phyloP scores from a whole-genome alignment of 2,888 invertebrate genomes.

The Dione vanillae region DNA sequence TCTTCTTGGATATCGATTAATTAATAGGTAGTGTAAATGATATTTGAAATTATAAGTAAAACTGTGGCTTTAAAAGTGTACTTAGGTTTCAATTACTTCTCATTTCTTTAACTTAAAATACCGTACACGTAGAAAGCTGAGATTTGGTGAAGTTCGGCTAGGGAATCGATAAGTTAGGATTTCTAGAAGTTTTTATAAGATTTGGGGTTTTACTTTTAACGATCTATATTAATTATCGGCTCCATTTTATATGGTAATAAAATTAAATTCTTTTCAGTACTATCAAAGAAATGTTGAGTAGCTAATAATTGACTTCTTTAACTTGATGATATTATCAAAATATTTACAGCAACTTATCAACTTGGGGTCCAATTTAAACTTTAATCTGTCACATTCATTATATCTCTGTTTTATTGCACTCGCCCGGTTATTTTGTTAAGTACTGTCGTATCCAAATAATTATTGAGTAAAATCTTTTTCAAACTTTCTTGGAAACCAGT shows the following conservation, averaged over 20 bases:
- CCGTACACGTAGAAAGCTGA: no score
- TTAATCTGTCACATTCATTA: conserved; percentile 40
- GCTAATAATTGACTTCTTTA: conserved; percentile 39
- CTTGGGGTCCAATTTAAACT: conserved; percentile 36
- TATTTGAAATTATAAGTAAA: no score
- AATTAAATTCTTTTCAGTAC: conserved; percentile 29
- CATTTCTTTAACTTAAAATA: no score
- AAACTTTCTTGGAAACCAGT: neutral
- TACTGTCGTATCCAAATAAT: conserved; percentile 26
- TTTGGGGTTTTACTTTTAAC: no score
- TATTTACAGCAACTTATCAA: conserved; percentile 43
- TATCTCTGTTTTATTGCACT: conserved; percentile 38
- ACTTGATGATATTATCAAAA: conserved; percentile 39
- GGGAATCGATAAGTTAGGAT: no score
- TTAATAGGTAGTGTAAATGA: neutral
- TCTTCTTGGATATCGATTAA: neutral
- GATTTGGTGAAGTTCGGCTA: no score
- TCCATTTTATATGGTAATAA: no score
- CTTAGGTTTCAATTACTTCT: no score
- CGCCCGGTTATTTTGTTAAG: conserved; percentile 32
- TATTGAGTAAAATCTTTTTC: neutral
- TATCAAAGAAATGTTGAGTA: conserved; percentile 32
- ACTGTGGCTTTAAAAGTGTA: no score
- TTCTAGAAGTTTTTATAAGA: no score
- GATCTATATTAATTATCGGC: no score